Percentiles rank a stretch among this genome's conserved stretches.
Evolutionary conservation across 1,140 invertebrate genomes (phyloP).

Genomic region (Monomorium pharaonis): DNA sequence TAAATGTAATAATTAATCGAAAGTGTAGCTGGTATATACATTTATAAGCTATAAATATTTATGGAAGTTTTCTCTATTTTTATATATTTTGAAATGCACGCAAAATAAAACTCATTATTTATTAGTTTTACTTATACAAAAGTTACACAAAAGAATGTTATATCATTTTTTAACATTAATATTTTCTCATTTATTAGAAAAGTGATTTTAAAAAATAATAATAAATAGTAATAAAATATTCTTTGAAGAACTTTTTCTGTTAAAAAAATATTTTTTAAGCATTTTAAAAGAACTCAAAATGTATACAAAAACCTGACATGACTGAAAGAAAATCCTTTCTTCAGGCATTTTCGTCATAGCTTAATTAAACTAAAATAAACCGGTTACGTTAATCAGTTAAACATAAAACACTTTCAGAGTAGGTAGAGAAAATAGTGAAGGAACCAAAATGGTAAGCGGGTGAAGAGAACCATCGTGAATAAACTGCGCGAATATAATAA

Average conservation of each 20-base stretch:
- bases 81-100: neutral
- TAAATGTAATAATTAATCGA: neutral
- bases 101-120: neutral
- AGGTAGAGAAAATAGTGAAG: slow-evolving; percentile 12
- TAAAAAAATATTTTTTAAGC: neutral
- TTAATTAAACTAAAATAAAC: slow-evolving; percentile 42
- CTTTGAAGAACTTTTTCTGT: neutral
- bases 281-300: neutral
- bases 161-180: no score
- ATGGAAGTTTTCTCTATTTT: neutral
- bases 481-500: slow-evolving; percentile 13
- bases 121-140: neutral
- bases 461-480: neutral
- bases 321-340: neutral
- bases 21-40: neutral
- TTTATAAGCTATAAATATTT: neutral
- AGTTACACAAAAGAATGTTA: no score
- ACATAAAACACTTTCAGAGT: neutral
- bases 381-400: slow-evolving; percentile 16
- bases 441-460: neutral
- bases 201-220: neutral
- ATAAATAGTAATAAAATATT: neutral
- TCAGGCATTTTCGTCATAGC: neutral
- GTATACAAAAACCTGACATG: neutral
- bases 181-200: no score